Evolutionary conservation across 2,113 vertebrate species (phyloP).

Genomic region (Podarcis cretensis): DNA sequence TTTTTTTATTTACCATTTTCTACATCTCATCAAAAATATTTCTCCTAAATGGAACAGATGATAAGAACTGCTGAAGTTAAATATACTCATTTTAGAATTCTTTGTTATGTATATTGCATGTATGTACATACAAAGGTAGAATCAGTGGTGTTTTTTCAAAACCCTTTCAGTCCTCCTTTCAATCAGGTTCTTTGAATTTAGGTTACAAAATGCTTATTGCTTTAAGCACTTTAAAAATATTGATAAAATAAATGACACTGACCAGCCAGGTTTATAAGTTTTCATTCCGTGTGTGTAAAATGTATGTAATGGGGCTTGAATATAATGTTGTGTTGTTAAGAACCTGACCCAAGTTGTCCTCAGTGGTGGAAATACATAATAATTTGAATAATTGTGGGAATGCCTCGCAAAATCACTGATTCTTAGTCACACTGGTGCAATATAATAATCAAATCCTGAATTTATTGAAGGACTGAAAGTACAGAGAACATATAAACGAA

Average conservation of each 20-base stretch:
- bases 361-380: neutral
- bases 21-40: neutral
- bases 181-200: neutral
- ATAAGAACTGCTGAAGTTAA: neutral
- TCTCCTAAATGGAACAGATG: neutral
- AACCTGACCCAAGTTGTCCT: neutral
- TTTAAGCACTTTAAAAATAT: neutral
- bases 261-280: neutral
- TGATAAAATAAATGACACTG: neutral
- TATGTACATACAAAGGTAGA: neutral
- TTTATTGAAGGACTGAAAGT: conserved; percentile 72
- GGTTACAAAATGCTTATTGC: neutral
- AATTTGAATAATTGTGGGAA: neutral
- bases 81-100: neutral
- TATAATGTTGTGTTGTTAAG: neutral
- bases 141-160: neutral
- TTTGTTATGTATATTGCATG: neutral
- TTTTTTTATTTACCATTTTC: neutral
- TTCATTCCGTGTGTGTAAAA: neutral
- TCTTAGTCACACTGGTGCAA: neutral
- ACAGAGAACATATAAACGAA: conserved; percentile 50
- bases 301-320: neutral
- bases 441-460: conserved; percentile 57
- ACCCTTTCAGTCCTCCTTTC: neutral
- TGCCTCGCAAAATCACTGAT: neutral